Evolutionary conservation across 2,797 vertebrate species (phyloP).

Genomic region (Poecilia velifera): DNA sequence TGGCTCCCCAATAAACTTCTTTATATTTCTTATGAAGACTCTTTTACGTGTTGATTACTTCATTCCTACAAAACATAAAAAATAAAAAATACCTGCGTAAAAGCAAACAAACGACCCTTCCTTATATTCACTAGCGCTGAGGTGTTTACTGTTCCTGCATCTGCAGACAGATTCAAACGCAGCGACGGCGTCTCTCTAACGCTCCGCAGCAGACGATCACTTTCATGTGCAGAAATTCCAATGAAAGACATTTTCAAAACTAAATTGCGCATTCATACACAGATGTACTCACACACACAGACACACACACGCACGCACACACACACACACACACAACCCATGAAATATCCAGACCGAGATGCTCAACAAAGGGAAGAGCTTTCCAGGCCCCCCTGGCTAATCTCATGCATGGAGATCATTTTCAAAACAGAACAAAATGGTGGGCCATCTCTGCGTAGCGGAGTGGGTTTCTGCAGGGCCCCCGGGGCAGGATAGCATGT

Average conservation of each 20-base stretch:
- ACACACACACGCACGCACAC: slow-evolving; percentile 20
- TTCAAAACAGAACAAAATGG: slow-evolving; percentile 79
- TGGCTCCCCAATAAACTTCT: slow-evolving; percentile 50
- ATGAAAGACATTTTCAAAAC: slow-evolving; percentile 32
- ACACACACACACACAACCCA: slow-evolving; percentile 36
- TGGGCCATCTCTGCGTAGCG: slow-evolving; percentile 68
- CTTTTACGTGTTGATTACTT: background rate
- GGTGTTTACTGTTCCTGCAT: slow-evolving; percentile 5
- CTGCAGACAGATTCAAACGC: slow-evolving; percentile 42
- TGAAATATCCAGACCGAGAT: slow-evolving; percentile 63
- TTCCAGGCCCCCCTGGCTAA: slow-evolving; percentile 57
- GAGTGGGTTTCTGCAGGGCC: slow-evolving; percentile 72
- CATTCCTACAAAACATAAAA: background rate
- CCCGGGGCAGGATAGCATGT: slow-evolving; percentile 75
- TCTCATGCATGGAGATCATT: slow-evolving; percentile 77
- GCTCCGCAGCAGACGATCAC: slow-evolving; percentile 32
- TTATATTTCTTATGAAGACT: background rate
- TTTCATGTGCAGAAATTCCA: slow-evolving; percentile 19
- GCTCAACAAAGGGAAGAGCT: slow-evolving; percentile 63
- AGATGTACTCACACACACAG: slow-evolving; percentile 22
- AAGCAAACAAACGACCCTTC: slow-evolving; percentile 17
- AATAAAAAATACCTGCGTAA: background rate
- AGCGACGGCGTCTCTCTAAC: slow-evolving; percentile 35
- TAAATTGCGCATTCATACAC: slow-evolving; percentile 12
- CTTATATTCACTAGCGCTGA: background rate